phyloP scores from a whole-genome alignment of 2,888 invertebrate genomes.

The Cantharis rufa region DNA sequence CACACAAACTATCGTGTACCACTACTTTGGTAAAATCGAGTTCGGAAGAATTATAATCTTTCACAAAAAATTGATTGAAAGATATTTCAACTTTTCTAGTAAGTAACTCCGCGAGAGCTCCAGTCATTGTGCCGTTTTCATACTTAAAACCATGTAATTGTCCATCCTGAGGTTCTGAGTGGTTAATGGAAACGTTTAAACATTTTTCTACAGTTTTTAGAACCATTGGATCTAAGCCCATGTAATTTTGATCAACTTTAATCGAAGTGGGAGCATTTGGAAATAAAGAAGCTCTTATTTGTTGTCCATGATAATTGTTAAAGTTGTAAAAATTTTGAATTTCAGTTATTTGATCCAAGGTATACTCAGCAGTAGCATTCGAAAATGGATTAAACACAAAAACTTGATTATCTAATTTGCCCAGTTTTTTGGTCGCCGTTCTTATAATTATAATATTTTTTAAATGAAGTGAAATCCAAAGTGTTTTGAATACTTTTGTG shows the following conservation, averaged over 20 bases:
- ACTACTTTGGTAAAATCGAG: constrained; percentile 51
- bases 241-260: constrained; percentile 4
- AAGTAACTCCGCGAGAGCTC: constrained; percentile 50
- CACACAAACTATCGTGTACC: constrained; percentile 53
- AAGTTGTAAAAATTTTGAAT: constrained; percentile 12
- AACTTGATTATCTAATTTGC: not conserved
- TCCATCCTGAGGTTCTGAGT: constrained; percentile 6
- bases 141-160: constrained; percentile 43
- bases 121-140: constrained; percentile 50
- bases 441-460: constrained; percentile 17
- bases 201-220: constrained; percentile 16
- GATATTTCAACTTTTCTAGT: constrained; percentile 50
- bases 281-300: constrained; percentile 19
- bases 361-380: constrained; percentile 1
- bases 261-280: constrained; percentile 21
- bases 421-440: not conserved
- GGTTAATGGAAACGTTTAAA: constrained; percentile 21
- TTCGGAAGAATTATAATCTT: constrained; percentile 51
- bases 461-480: constrained; percentile 6
- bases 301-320: constrained; percentile 15
- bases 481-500: not conserved
- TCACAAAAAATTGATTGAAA: constrained; percentile 54
- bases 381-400: constrained; percentile 21
- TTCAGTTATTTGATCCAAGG: not conserved
- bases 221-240: constrained; percentile 28